A percentile compares a stretch with the other conserved stretches of the same genome.
Evolutionary conservation across 1,140 invertebrate species (phyloP).

Genomic region (Tetragonula clypearis): DNA sequence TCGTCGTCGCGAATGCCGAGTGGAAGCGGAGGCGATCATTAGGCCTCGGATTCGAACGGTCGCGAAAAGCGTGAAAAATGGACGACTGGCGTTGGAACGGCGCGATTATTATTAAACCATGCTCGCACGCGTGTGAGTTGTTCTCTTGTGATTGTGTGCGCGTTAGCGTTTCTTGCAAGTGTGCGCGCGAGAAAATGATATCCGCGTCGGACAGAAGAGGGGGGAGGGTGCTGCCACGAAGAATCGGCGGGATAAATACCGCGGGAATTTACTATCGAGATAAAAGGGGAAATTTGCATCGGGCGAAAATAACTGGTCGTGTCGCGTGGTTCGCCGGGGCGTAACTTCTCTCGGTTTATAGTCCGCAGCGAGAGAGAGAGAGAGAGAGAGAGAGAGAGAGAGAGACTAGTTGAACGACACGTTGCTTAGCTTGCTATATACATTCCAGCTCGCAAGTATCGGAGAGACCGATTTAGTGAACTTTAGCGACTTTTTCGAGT

Average conservation of each 20-base stretch:
- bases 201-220: neutral
- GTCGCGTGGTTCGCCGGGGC: neutral
- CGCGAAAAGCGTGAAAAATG: constrained; percentile 19
- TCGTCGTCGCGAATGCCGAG: neutral
- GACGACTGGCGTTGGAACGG: neutral
- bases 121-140: no score
- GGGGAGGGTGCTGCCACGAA: no score
- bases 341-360: constrained; percentile 18
- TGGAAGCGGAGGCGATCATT: constrained; percentile 29
- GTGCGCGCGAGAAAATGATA: neutral
- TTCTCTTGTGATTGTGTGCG: no score
- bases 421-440: no score
- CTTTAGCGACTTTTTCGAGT: no score
- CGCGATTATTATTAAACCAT: constrained; percentile 25
- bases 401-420: neutral
- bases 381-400: no score
- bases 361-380: neutral
- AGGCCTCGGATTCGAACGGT: neutral
- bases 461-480: no score
- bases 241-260: constrained; percentile 19
- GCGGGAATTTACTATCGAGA: constrained; percentile 26
- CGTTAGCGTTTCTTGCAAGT: neutral
- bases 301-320: constrained; percentile 21
- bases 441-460: no score
- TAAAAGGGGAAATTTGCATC: constrained; percentile 35